phyloP scores from a whole-genome alignment of 2,113 vertebrate genomes.

The Stigmatopora argus region DNA sequence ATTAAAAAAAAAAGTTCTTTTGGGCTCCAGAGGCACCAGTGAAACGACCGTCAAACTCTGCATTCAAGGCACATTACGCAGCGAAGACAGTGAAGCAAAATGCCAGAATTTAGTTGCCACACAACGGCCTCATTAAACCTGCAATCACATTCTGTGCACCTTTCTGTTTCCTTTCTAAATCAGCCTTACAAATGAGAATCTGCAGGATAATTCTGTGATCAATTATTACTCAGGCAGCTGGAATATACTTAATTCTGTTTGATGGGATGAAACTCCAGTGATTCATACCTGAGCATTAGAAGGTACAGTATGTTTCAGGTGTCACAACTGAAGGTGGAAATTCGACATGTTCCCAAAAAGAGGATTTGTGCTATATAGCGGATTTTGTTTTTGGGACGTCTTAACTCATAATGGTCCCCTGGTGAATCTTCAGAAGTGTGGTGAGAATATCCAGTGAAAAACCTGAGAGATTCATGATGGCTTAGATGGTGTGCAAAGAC shows the following conservation, averaged over 20 bases:
- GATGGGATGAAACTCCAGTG: constrained; percentile 33
- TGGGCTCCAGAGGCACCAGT: too few relatives aligned
- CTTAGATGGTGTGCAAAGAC: constrained; percentile 48
- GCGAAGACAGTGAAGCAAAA: constrained; percentile 17
- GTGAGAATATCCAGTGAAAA: constrained; percentile 14
- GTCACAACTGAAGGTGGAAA: constrained; percentile 17
- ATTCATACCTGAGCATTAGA: constrained; percentile 29
- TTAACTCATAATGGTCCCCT: constrained; percentile 16
- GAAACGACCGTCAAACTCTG: too few relatives aligned
- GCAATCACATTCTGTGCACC: constrained; percentile 62
- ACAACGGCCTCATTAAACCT: constrained; percentile 53
- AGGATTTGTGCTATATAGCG: constrained; percentile 5
- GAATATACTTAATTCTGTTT: constrained; percentile 49
- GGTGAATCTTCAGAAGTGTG: constrained; percentile 15
- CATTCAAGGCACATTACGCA: too few relatives aligned
- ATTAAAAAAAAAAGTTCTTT: too few relatives aligned
- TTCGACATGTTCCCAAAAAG: constrained; percentile 32
- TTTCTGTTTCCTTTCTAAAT: constrained; percentile 43
- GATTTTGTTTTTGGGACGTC: constrained; percentile 8
- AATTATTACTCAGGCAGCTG: constrained; percentile 50
- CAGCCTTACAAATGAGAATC: constrained; percentile 41
- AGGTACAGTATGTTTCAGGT: constrained; percentile 10
- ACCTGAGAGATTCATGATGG: constrained; percentile 25
- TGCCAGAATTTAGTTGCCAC: constrained; percentile 29
- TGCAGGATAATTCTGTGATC: constrained; percentile 59